A percentile compares a stretch with the other conserved stretches of the same genome.
These are phyloP conservation scores for Cherax destructor DNA, from an alignment of 1,140 invertebrate genomes.

Conservation along the genomic window DNA sequence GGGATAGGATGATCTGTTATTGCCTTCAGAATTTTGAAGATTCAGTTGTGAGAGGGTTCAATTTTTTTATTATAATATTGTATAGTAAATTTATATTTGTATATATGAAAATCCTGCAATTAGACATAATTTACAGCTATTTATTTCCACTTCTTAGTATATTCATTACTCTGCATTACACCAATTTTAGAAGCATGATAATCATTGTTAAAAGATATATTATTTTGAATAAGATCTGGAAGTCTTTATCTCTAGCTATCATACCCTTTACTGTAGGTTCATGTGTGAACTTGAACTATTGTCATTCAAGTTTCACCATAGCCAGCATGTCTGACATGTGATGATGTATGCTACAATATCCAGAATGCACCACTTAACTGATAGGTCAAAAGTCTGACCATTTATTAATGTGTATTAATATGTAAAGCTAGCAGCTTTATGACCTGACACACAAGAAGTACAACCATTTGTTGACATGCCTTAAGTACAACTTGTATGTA, in stretches of 20 bases:
- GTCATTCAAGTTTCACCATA: not conserved
- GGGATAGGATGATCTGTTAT: not conserved
- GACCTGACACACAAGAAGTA: conserved; percentile 27
- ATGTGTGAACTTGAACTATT: not conserved
- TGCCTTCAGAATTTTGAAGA: not conserved
- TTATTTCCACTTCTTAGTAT: not conserved
- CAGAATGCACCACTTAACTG: not conserved
- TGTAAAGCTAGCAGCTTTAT: not conserved
- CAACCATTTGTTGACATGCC: conserved; percentile 36
- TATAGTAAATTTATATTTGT: conserved; percentile 6
- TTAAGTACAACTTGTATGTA: conserved; percentile 21
- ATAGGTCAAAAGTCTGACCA: not conserved
- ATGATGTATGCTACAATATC: not conserved
- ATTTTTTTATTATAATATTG: not conserved
- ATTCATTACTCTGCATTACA: not conserved
- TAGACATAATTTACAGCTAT: not conserved
- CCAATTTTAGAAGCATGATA: not conserved
- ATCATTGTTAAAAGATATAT: not conserved
- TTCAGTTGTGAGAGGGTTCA: not conserved
- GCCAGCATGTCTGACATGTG: not conserved
- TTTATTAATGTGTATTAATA: not conserved
- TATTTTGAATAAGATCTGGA: not conserved
- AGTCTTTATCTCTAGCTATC: not conserved
- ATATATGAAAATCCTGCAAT: not conserved
- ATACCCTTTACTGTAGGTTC: not conserved